Percentiles rank a stretch among this genome's conserved stretches.
phyloP scores from a whole-genome alignment of 2,888 invertebrate genomes.

The Cylindroiulus punctatus region DNA sequence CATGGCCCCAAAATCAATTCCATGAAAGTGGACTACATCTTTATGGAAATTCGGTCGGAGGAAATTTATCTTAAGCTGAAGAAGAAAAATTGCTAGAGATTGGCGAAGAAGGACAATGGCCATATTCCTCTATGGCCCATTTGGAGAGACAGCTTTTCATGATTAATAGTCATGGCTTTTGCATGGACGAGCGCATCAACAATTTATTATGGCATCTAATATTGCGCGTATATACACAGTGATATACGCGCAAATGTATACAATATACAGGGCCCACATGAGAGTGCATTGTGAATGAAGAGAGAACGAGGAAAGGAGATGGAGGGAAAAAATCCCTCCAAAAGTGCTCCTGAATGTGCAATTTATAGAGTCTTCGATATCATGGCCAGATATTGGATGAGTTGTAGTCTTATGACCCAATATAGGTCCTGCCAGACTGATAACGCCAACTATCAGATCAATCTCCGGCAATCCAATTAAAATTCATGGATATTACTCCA shows the following conservation, averaged over 20 bases:
- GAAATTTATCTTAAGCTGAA: constrained; percentile 33
- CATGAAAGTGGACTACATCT: constrained; percentile 38
- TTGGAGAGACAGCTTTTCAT: constrained; percentile 46
- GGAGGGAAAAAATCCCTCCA: constrained; percentile 39
- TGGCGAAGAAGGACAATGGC: constrained; percentile 48
- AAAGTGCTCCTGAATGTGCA: constrained; percentile 50
- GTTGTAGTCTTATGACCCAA: constrained; percentile 50
- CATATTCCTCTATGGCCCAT: constrained; percentile 49
- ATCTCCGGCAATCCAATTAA: constrained; percentile 51
- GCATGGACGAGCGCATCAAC: constrained; percentile 46
- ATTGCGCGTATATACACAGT: constrained; percentile 44
- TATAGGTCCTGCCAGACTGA: constrained; percentile 50
- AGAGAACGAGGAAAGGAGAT: constrained; percentile 39
- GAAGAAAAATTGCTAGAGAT: constrained; percentile 34
- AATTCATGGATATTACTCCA: constrained; percentile 47
- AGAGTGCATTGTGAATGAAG: constrained; percentile 33
- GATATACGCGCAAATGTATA: constrained; percentile 36
- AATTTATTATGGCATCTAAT: constrained; percentile 45
- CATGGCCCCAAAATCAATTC: constrained; percentile 42
- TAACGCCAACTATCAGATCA: constrained; percentile 52
- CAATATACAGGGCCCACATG: constrained; percentile 13
- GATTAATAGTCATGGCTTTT: constrained; percentile 50
- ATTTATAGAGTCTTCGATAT: constrained; percentile 50
- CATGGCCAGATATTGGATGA: constrained; percentile 50
- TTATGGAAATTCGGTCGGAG: constrained; percentile 25